These are phyloP conservation scores for Ashinkailepas kermadecensis DNA, from an alignment of 2,888 invertebrate species.

Conservation along the genomic window DNA sequence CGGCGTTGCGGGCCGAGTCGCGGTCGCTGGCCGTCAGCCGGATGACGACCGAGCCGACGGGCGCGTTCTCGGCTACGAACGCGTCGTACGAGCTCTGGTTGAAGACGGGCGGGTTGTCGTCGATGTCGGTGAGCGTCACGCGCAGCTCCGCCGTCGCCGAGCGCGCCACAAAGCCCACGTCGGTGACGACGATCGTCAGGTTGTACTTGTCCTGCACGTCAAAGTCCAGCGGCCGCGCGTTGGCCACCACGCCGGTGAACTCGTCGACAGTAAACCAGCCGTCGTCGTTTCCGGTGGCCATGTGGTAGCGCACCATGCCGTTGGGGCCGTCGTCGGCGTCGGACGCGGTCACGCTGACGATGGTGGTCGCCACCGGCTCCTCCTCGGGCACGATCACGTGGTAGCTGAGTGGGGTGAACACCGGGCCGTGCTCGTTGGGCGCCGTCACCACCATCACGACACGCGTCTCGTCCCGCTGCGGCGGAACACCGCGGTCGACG, in stretches of 20 bases:
- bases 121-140: slow-evolving; percentile 81
- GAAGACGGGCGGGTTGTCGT: slow-evolving; percentile 84
- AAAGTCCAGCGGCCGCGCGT: slow-evolving; percentile 72
- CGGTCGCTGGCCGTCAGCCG: slow-evolving; percentile 69
- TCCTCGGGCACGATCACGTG: slow-evolving; percentile 88
- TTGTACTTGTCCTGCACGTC: slow-evolving; percentile 76
- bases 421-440: slow-evolving; percentile 70
- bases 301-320: slow-evolving; percentile 74
- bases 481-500: slow-evolving; percentile 77
- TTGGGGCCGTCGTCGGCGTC: slow-evolving; percentile 84
- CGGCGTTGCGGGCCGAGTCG: slow-evolving; percentile 79
- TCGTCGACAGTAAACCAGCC: slow-evolving; percentile 72
- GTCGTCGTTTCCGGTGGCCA: slow-evolving; percentile 64
- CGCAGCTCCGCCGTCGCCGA: slow-evolving; percentile 71
- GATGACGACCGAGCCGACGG: slow-evolving; percentile 63
- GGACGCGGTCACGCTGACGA: slow-evolving; percentile 72
- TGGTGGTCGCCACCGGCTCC: slow-evolving; percentile 74
- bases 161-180: slow-evolving; percentile 71
- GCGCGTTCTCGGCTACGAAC: slow-evolving; percentile 73
- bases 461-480: slow-evolving; percentile 65
- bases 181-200: slow-evolving; percentile 77
- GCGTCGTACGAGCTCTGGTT: slow-evolving; percentile 68
- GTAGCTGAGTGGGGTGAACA: slow-evolving; percentile 67
- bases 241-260: slow-evolving; percentile 67
- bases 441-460: slow-evolving; percentile 73